A percentile compares a stretch with the other conserved stretches of the same genome.
Conservation (phyloP, 2,113 vertebrate genomes). For the Rattus rattus region DNA sequence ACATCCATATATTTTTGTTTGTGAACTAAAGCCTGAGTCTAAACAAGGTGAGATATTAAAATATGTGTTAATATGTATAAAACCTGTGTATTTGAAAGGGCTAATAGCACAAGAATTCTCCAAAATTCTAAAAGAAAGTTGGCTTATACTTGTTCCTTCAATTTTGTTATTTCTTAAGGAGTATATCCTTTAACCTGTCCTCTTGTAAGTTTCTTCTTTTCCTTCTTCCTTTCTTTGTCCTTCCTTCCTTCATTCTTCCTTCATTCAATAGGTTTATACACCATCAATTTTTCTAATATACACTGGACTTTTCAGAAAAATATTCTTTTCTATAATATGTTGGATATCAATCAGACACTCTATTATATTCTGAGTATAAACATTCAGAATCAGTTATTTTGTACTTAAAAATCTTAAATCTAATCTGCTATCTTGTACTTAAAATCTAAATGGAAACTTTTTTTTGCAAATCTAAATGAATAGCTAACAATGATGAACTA, state of each 20-base stretch:
- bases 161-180: not conserved
- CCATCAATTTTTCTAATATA: not conserved
- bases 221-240: not conserved
- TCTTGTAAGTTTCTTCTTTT: not conserved
- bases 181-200: rapidly evolving
- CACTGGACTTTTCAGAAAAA: not conserved
- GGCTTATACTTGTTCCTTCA: not conserved
- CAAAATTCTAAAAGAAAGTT: not conserved
- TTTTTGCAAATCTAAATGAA: not conserved
- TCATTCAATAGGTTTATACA: not conserved
- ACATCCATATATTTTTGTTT: too few species aligned
- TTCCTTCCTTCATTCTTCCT: not conserved
- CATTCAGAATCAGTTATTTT: not conserved
- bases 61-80: not conserved
- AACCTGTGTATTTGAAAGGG: not conserved
- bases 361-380: not conserved
- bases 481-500: not conserved
- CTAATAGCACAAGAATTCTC: not conserved
- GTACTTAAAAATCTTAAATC: not conserved
- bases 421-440: too few species aligned
- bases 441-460: not conserved
- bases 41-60: not conserved
- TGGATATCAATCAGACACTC: not conserved
- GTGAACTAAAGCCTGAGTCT: not conserved
- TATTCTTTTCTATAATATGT: not conserved